Percentiles rank a stretch among this genome's conserved stretches.
These are phyloP conservation scores for Conus ventricosus DNA, from an alignment of 1,140 invertebrate species.

Conservation along the genomic window DNA sequence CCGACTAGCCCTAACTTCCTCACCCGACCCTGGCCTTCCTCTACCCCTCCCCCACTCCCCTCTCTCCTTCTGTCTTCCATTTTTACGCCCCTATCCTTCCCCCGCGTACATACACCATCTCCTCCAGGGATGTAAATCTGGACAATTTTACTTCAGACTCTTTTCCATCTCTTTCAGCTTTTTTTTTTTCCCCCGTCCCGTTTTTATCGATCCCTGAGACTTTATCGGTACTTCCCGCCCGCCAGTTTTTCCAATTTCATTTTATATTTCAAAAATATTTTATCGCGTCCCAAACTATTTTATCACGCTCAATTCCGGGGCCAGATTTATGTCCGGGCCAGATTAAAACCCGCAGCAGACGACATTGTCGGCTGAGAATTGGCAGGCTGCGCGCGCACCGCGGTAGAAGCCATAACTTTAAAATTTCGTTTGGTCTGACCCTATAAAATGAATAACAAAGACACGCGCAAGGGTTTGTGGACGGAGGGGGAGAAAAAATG, in stretches of 20 bases:
- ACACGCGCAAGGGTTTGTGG: not conserved
- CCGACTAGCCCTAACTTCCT: not conserved
- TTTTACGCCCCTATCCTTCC: not conserved
- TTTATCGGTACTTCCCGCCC: not conserved
- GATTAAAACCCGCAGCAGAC: slow-evolving; percentile 5
- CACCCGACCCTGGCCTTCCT: not conserved
- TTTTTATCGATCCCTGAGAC: not conserved
- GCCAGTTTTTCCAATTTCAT: slow-evolving; percentile 19
- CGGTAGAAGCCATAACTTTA: slow-evolving; percentile 19
- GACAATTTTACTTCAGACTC: not conserved
- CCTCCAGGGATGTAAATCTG: not conserved
- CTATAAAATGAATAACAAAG: slow-evolving; percentile 11
- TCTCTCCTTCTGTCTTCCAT: not conserved
- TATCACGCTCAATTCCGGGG: slow-evolving; percentile 12
- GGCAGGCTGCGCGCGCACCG: not conserved
- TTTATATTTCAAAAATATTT: slow-evolving; percentile 27
- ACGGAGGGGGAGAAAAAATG: no score
- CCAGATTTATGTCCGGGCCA: slow-evolving; percentile 16
- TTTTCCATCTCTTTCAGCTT: not conserved
- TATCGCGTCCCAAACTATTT: slow-evolving; percentile 7
- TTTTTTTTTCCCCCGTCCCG: not conserved
- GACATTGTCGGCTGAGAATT: slow-evolving; percentile 3
- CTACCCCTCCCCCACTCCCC: not conserved
- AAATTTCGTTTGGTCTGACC: slow-evolving; percentile 3
- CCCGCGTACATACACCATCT: not conserved